Base-by-base conservation (phyloP, 2,113 vertebrate species). In the Festucalex cinctus region DNA sequence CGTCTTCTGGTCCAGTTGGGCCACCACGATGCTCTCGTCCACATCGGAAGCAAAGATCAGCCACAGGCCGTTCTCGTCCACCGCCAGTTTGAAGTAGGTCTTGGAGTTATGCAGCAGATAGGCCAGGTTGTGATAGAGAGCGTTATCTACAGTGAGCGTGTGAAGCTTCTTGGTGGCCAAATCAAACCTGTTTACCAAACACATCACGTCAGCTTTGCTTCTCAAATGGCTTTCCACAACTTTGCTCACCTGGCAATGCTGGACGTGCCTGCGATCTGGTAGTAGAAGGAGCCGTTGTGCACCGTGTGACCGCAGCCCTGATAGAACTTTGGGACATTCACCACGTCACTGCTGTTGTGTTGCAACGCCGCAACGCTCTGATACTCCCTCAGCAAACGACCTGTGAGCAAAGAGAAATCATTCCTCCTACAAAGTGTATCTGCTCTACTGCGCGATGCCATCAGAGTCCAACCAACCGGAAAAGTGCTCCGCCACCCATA, bases 401-500 rank as follows among this genome's bases (percentile, higher is more conserved):
- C 97, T 99, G 80, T 0, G 6, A 63, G 26, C 1, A 51, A 54
- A 58, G 36, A 62, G 22, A 26, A 26, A 2, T 3, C 6, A 24
- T 41, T 39, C 36, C 60, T 5, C 22, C 14, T 53, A 35, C 14
- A 49, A 64, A 35, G 24, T 44, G 5, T 20, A 1, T 65, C 35
- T 1, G 13, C 7, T 3, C 43, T 17, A 10, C 22, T 1, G 36
- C 37, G 13, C 14, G 51, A 54, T 24, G 22, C 12, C 24, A 54
- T 26, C 43, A 17, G 16, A 1, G 26, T 5, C 41, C 22, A 61
- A 49, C 36, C 6, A 87, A 98, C 97, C 97, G 88, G 93, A 95
- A 69, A 99, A 99, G 77, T 99, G 97, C 44, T 91, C 92, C 0
- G 94, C 94, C 70, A 98, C 93, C 96, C 97, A 98, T 74, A 99